A percentile compares a stretch with the other conserved stretches of the same genome.
phyloP scores from a whole-genome alignment of 2,797 vertebrate species.

The Myioborus melanocephalus region DNA sequence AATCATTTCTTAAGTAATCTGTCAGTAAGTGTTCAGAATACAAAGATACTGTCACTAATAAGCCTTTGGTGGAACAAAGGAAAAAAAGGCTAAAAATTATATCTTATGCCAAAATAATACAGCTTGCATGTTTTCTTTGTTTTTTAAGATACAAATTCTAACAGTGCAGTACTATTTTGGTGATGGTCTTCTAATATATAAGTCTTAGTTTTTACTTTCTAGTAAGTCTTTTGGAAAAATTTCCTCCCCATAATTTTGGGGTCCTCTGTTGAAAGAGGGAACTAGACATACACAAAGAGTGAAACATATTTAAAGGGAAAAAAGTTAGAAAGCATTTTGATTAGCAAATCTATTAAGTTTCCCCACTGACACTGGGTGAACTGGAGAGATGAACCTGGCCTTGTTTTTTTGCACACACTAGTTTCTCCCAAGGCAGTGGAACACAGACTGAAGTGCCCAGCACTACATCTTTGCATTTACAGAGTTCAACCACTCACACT shows the following conservation, averaged over 20 bases:
- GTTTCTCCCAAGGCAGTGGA: not conserved
- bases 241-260: not conserved
- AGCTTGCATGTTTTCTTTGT: not conserved
- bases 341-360: not conserved
- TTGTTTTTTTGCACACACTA: fast-evolving
- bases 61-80: not conserved
- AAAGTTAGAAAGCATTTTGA: not conserved
- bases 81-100: not conserved
- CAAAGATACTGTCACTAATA: not conserved
- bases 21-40: not conserved
- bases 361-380: not conserved
- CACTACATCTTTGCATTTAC: not conserved
- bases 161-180: not conserved
- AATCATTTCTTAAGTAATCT: not conserved
- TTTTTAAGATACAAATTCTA: not conserved
- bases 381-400: not conserved
- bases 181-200: not conserved
- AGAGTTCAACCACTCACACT: not conserved
- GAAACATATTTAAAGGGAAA: not conserved
- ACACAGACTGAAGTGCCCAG: not conserved
- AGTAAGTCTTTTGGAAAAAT: not conserved
- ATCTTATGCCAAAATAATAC: not conserved
- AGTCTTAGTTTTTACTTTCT: not conserved
- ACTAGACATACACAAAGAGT: not conserved
- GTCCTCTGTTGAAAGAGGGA: not conserved